Percentiles rank a stretch among this genome's conserved stretches.
These are phyloP conservation scores for Bibio marci DNA, from an alignment of 2,888 invertebrate genomes.

Conservation along the genomic window DNA sequence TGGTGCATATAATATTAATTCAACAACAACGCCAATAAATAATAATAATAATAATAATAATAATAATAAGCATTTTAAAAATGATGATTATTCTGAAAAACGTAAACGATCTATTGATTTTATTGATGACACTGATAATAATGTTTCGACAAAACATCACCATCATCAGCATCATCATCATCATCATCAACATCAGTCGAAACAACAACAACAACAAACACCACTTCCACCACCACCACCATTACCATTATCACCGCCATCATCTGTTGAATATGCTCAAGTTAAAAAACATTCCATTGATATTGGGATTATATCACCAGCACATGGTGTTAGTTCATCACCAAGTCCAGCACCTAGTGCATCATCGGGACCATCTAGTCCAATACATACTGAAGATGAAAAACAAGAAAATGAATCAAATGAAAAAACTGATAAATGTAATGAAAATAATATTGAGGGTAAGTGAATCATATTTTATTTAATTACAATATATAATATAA, in stretches of 20 bases:
- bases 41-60: not conserved
- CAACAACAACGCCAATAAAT: not conserved
- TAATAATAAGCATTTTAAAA: not conserved
- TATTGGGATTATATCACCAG: constrained; percentile 13
- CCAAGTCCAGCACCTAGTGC: constrained; percentile 25
- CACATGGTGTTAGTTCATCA: constrained; percentile 17
- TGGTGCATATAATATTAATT: too few species aligned
- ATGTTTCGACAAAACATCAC: too few species aligned
- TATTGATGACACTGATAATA: constrained; percentile 12
- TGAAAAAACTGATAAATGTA: constrained; percentile 29
- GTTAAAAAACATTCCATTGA: constrained; percentile 4
- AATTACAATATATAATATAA: not conserved
- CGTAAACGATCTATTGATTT: constrained; percentile 25
- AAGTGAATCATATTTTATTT: constrained; percentile 11
- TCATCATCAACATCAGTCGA: constrained; percentile 11
- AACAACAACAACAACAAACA: not conserved
- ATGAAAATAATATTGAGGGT: constrained; percentile 22
- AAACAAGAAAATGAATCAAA: constrained; percentile 39
- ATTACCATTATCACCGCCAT: not conserved
- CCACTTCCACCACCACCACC: constrained; percentile 5
- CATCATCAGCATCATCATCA: constrained; percentile 12
- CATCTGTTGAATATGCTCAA: constrained; percentile 10
- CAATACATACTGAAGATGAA: constrained; percentile 30
- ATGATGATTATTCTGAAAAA: constrained; percentile 22
- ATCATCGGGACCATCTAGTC: constrained; percentile 29